Percentiles rank a stretch among this genome's conserved stretches.
Conservation (phyloP, 2,797 vertebrate genomes). For the Poeciliopsis paucimaculata region DNA sequence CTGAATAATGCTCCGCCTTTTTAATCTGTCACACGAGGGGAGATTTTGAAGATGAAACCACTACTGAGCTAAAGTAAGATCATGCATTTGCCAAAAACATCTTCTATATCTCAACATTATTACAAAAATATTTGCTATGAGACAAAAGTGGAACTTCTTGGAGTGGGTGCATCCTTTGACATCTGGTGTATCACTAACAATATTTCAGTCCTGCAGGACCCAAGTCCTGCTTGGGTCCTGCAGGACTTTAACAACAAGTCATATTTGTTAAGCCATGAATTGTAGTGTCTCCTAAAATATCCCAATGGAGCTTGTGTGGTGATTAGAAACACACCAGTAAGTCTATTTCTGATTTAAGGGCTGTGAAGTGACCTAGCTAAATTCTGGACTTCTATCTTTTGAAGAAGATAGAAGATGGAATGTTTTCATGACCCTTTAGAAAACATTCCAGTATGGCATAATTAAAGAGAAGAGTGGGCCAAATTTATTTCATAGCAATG, state of each 20-base stretch:
- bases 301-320: not conserved
- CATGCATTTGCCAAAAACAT: not conserved
- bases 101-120: no score
- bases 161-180: not conserved
- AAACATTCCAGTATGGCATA: no score
- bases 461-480: no score
- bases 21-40: not conserved
- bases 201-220: not conserved
- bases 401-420: no score
- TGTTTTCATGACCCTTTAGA: no score
- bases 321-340: not conserved
- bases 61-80: not conserved
- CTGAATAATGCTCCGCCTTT: not conserved
- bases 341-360: not conserved
- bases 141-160: no score
- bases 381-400: no score
- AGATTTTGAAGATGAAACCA: not conserved
- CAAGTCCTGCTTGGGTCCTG: not conserved
- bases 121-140: no score
- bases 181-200: not conserved
- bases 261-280: not conserved
- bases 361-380: not conserved
- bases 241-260: not conserved
- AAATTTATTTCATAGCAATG: no score
- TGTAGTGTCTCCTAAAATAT: not conserved